Base-by-base conservation (phyloP, 2,797 vertebrate genomes). In the Sciurus carolinensis region DNA sequence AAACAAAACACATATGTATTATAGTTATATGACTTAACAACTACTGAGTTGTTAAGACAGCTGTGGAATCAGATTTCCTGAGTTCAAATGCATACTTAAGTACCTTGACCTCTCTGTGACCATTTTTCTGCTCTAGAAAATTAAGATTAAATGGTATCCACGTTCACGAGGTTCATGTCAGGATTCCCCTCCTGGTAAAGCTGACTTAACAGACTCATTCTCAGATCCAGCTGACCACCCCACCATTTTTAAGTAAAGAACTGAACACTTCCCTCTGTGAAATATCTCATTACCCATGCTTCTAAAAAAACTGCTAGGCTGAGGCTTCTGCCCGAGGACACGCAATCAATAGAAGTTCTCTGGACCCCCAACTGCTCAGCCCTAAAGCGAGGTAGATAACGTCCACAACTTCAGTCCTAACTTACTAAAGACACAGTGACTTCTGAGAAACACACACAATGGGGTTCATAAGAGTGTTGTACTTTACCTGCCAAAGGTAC, bases 401-500 rank as follows among this genome's bases (percentile, higher is more conserved):
- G 9, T 57, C 39, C 42, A 64, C 33, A 33, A 4, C 24, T 57
- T 39, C 17, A 66, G 50, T 33, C 57, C 50, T 71, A 57, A 85
- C 9, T 6, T 42, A 54, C 7, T 20, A 26, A 20, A 75, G 1
- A 79, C 0, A 2, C 12, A 39, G 24, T 0, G 36, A 28, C 20
- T 59, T 87, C 24, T 44, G 33, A 82, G 75, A 44, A 87, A 91
- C 67, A 81, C 13, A 69, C 28, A 54, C 8, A 17, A 8, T 0
- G 3, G 59, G 66, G 15, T 17, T 9, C 84, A 30, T 2, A 6
- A 7, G 20, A 42, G 3, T 1, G 4, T n/a, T 5, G 5, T 18
- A 62, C 85, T 95, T 98, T 91, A 99, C 99, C 99, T 99, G 97
- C 99, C 99, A 12, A 98, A 98, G 57, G 99, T 99, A 54, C 99